Evolutionary conservation across 2,797 vertebrate species (phyloP).

Genomic region (Phalanger gymnotis): DNA sequence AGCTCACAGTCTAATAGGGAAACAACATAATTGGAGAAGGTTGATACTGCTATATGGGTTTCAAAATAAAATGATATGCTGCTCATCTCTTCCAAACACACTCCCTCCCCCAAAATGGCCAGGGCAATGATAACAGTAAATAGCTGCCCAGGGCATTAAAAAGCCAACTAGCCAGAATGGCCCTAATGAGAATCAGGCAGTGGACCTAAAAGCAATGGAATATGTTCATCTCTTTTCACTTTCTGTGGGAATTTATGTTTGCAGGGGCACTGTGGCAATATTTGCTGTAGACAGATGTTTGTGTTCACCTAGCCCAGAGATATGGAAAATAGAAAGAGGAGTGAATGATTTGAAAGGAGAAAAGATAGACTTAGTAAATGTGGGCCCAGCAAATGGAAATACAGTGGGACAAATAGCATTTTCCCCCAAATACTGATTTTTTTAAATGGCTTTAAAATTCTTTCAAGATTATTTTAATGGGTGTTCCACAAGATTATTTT

Average conservation of each 20-base stretch:
- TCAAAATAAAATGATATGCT: slow-evolving; percentile 32
- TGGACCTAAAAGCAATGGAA: slow-evolving; percentile 1
- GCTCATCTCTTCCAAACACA: slow-evolving; percentile 6
- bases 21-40: not conserved
- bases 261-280: slow-evolving; percentile 30
- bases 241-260: slow-evolving; percentile 50
- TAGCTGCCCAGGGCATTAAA: slow-evolving; percentile 12
- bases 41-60: slow-evolving; percentile 28
- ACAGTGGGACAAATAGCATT: not conserved
- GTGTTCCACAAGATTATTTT: not conserved
- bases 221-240: slow-evolving; percentile 34
- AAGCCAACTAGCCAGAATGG: slow-evolving; percentile 9
- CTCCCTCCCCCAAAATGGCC: not conserved
- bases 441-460: slow-evolving; percentile 49
- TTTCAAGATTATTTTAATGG: slow-evolving; percentile 6
- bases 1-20: not conserved
- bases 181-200: slow-evolving; percentile 36
- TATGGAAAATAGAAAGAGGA: slow-evolving; percentile 32
- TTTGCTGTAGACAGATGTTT: slow-evolving; percentile 43
- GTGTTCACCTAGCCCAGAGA: slow-evolving; percentile 46
- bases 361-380: slow-evolving; percentile 23
- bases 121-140: slow-evolving; percentile 39
- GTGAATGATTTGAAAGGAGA: slow-evolving; percentile 36
- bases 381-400: not conserved
- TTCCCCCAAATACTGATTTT: slow-evolving; percentile 14